phyloP scores from a whole-genome alignment of 2,888 invertebrate species.

The Augiades crinisus region DNA sequence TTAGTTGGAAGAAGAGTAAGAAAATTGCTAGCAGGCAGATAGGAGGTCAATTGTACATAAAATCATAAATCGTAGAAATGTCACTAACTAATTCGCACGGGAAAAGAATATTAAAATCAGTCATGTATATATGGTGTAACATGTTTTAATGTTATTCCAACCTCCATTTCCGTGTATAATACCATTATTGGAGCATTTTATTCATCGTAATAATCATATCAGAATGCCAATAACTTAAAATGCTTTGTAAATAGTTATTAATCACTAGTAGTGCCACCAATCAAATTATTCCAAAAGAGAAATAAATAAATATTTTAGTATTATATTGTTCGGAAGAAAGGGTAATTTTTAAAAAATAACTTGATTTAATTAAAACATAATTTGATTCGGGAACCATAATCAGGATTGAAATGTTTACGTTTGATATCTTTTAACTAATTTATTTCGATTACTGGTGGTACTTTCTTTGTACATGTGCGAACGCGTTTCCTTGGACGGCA shows the following conservation, averaged over 20 bases:
- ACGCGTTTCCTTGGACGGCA: conserved; percentile 7
- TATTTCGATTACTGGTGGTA: too few relatives aligned
- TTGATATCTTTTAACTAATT: too few relatives aligned
- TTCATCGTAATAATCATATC: too few relatives aligned
- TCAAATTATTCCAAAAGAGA: background rate
- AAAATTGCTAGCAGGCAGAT: too few relatives aligned
- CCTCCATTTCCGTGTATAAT: background rate
- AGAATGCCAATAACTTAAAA: background rate
- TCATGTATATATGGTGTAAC: background rate
- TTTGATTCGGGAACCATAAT: background rate
- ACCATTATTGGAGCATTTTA: background rate
- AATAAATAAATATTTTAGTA: background rate
- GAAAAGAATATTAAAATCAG: background rate
- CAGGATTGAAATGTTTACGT: background rate
- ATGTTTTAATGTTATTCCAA: background rate
- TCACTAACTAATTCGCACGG: background rate
- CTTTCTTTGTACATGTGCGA: background rate
- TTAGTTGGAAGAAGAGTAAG: too few relatives aligned
- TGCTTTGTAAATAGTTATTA: background rate
- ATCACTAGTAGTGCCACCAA: background rate
- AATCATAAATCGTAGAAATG: background rate
- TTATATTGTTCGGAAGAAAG: background rate
- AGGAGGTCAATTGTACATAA: background rate
- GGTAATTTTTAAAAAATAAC: background rate
- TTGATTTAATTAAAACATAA: too few relatives aligned